A percentile compares a stretch with the other conserved stretches of the same genome.
Conservation (phyloP, 2,888 invertebrate genomes). For the Tromatobia lineatoria region DNA sequence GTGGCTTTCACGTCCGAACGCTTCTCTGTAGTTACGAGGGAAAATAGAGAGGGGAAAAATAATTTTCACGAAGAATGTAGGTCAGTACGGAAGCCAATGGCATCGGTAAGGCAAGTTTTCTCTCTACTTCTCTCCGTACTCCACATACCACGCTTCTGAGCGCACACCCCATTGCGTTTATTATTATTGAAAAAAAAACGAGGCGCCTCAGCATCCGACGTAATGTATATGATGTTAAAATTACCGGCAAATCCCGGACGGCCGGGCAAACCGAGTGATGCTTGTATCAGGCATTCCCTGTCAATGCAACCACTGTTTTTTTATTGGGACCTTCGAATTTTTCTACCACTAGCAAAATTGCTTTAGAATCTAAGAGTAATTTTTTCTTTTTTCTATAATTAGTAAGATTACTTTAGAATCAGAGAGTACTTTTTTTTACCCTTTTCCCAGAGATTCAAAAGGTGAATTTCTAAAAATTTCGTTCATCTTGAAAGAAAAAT, state of each 20-base stretch:
- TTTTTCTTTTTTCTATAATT: neutral
- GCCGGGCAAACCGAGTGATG: constrained; percentile 26
- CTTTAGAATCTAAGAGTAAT: too few species aligned
- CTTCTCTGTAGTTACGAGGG: neutral
- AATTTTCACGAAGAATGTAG: constrained; percentile 33
- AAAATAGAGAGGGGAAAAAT: neutral
- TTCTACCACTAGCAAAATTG: neutral
- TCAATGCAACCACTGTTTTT: neutral
- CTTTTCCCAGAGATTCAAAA: too few species aligned
- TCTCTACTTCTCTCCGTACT: neutral
- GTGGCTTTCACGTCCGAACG: neutral
- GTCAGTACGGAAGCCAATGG: constrained; percentile 42
- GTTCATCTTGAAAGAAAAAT: too few species aligned
- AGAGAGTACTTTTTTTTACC: too few species aligned
- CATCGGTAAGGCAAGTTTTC: constrained; percentile 17
- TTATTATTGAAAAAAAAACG: constrained; percentile 7
- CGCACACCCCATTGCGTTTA: neutral
- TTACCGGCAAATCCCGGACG: constrained; percentile 40
- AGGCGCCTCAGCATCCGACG: neutral
- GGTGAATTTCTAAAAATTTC: too few species aligned
- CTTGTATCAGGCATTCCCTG: neutral
- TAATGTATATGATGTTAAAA: constrained; percentile 21
- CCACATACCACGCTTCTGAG: neutral
- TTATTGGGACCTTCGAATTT: neutral
- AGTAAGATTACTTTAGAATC: too few species aligned